Base-by-base conservation (phyloP, 1,140 invertebrate genomes). In the Aleiodes sp. region DNA sequence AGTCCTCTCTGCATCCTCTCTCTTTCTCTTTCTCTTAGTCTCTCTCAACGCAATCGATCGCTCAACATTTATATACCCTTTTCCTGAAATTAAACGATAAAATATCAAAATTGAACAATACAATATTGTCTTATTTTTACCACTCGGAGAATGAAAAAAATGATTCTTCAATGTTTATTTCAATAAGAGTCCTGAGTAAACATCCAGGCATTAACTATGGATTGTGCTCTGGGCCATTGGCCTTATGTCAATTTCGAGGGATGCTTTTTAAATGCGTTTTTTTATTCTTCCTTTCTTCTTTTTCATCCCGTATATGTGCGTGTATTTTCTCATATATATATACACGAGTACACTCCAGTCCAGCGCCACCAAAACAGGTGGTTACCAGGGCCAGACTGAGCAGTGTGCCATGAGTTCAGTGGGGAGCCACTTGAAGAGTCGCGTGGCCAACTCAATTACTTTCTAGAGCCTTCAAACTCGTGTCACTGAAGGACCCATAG, bases 361-460 rank as follows among this genome's bases (percentile, higher is more conserved):
- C 31, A 28, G n/a, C n/a, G 56, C 14, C 7, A 7, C n/a, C 29
- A 74, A 81, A 85, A 84, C 83, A 85, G 83, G 82, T 84, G 83
- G 83, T 82, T 84, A 84, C 68, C 75, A 80, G 71, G 69, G 70
- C 76, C 57, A 43, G 31, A 52, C 12, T 4, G 10, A 31, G 14
- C 21, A 59, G 21, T 60, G 56, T 41, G 35, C 73, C 72, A 72
- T 71, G 72, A 68, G 56, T 62, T 72, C 68, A 71, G 66, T 72
- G 76, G 77, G 73, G 76, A 75, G 76, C 73, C 78, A 82, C 81
- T 82, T 77, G 74, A 83, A 82, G 81, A 83, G 83, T 85, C 83
- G 82, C 83, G 82, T 84, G 82, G 78, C 82, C 80, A 78, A 82
- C 79, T 84, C 82, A 79, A 84, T 84, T 84, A 84, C 80, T 82